phyloP scores from a whole-genome alignment of 2,888 invertebrate genomes.

The Suillia variegata region DNA sequence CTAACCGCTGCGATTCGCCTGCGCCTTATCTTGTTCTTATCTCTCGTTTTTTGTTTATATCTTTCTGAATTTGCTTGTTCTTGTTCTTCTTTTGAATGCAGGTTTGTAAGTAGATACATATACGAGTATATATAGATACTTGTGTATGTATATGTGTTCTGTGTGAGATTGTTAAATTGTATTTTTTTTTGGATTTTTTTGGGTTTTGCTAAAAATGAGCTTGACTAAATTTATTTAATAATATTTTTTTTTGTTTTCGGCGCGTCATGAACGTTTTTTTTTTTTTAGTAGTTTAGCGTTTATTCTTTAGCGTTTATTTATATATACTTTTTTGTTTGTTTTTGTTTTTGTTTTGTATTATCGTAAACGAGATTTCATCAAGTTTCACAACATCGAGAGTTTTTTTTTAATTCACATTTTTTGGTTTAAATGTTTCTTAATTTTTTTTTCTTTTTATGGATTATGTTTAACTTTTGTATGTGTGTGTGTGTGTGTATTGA shows the following conservation, averaged over 20 bases:
- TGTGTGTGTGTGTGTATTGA: no score
- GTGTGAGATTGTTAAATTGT: no score
- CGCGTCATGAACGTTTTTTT: background rate
- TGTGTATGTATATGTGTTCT: no score
- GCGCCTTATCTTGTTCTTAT: constrained; percentile 29
- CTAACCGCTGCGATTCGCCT: constrained; percentile 14
- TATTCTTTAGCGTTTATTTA: constrained; percentile 4
- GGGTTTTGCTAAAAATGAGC: constrained; percentile 24
- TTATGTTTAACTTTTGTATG: constrained; percentile 51
- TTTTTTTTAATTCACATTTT: constrained; percentile 46
- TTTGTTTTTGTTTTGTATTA: constrained; percentile 31
- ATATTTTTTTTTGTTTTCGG: background rate
- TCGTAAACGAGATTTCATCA: constrained; percentile 55
- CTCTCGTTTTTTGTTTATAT: constrained; percentile 19
- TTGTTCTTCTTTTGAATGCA: constrained; percentile 30
- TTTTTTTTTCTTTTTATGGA: constrained; percentile 45
- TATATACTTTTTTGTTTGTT: constrained; percentile 23
- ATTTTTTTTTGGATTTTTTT: constrained; percentile 27
- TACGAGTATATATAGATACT: no score
- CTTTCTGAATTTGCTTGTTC: constrained; percentile 19
- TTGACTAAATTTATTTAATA: constrained; percentile 8
- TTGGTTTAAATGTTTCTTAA: no score
- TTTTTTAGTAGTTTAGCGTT: background rate
- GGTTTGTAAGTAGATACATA: no score
- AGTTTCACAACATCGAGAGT: constrained; percentile 62